A percentile compares a stretch with the other conserved stretches of the same genome.
Evolutionary conservation across 2,113 vertebrate genomes (phyloP).

Genomic region (Aegypius monachus): DNA sequence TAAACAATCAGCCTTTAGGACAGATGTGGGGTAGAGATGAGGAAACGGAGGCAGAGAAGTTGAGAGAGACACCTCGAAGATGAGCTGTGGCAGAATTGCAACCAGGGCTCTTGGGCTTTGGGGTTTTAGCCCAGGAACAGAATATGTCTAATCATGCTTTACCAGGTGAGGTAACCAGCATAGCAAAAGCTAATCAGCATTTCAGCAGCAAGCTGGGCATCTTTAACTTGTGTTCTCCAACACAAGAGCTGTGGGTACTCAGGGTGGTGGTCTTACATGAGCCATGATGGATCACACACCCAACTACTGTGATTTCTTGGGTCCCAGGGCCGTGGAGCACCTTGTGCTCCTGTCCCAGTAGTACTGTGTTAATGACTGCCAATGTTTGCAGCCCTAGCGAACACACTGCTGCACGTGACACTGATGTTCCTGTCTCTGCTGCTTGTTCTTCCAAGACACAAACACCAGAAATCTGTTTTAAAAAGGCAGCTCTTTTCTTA

Average conservation of each 20-base stretch:
- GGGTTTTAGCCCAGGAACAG: background rate
- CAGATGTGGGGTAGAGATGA: background rate
- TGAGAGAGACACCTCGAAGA: background rate
- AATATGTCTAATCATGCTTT: background rate
- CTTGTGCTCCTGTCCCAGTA: background rate
- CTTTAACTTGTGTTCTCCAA: background rate
- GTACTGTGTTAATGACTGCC: background rate
- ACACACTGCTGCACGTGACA: background rate
- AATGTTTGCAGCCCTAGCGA: background rate
- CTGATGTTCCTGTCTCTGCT: background rate
- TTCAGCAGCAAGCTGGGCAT: background rate
- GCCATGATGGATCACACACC: background rate
- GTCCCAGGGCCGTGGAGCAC: background rate
- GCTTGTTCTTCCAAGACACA: background rate
- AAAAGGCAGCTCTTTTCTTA: background rate
- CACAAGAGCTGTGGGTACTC: background rate
- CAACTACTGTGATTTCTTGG: background rate
- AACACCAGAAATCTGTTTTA: background rate
- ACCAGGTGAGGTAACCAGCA: background rate
- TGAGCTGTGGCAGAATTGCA: background rate
- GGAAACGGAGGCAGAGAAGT: background rate
- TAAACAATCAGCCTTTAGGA: background rate
- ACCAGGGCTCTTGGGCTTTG: background rate
- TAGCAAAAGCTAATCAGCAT: background rate
- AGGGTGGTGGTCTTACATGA: background rate